Base-by-base conservation (phyloP, 2,888 invertebrate species). In the Hirtodrosophila histrioides region DNA sequence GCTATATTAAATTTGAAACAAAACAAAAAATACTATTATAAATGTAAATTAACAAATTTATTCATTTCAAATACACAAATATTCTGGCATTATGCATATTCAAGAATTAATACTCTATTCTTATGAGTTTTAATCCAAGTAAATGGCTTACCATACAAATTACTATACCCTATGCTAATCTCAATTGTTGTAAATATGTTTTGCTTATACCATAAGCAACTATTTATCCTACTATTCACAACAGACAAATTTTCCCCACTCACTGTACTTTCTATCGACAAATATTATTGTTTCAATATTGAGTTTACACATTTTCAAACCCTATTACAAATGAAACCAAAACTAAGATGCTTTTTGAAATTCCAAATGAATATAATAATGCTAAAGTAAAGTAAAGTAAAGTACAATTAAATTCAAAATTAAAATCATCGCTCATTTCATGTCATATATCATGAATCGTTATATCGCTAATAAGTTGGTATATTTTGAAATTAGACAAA, bases 341-440 rank as follows among this genome's bases (percentile, higher is more conserved):
- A 90, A 91, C 90, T 91, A 90, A 92, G 91, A 92, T 92, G 91
- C 91, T 92, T 92, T 90, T 91, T 91, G 86, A 89, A 88, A 91
- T 89, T 88, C 88, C 84, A 88, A 90, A 82, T 80, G 72, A 69
- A 71, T 72, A 69, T 53, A 68, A 68, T 71, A 68, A 75, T 54
- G 57, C 57, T 65, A 63, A 69, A 56, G 48, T 54, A 43, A 60
- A 66, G 31, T 57, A 56, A 65, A 56, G 36, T 51, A 35, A 67
- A 63, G 40, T n/a, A 17, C 17, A 17, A 17, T 58, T 10, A 58
- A 67, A 56, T 51, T 56, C 72, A 54, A 85, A 73, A 88, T 88
- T 80, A 50, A 71, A 70, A 63, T 89, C 89, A 90, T 85, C 79
- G 78, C 87, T 86, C 90, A 89, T 89, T 72, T 81, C 82, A 82